phyloP scores from a whole-genome alignment of 2,888 invertebrate genomes.

The Myopa tessellatipennis region DNA sequence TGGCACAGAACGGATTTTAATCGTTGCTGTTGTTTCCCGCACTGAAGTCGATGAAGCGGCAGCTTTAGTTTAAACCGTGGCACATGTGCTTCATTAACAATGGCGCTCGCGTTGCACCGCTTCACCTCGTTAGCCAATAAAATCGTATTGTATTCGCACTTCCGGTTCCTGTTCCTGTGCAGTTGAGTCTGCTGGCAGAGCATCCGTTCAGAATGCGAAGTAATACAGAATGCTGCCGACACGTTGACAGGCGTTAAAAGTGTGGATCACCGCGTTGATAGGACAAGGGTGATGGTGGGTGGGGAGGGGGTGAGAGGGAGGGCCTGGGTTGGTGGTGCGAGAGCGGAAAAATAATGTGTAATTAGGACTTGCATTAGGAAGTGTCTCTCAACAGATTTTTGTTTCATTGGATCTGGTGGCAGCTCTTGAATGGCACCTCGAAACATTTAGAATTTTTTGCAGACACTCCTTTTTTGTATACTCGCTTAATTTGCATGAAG shows the following conservation, averaged over 20 bases:
- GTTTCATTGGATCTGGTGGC: not conserved
- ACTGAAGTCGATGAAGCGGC: constrained; percentile 25
- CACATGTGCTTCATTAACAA: constrained; percentile 28
- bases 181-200: constrained; percentile 1
- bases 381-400: not conserved
- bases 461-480: not conserved
- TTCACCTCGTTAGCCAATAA: constrained; percentile 19
- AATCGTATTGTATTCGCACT: constrained; percentile 28
- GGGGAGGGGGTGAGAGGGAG: too few species aligned
- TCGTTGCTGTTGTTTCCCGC: constrained; percentile 22
- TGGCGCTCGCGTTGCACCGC: not conserved
- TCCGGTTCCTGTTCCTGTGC: constrained; percentile 22
- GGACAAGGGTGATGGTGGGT: too few species aligned
- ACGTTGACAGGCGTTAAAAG: not conserved
- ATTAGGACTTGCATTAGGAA: constrained; percentile 19
- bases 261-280: too few species aligned
- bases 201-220: constrained; percentile 16
- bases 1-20: constrained; percentile 28
- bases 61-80: constrained; percentile 14
- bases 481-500: constrained; percentile 14
- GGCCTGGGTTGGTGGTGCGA: too few species aligned
- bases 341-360: constrained; percentile 3
- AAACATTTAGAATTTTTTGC: not conserved
- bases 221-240: not conserved
- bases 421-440: not conserved